These are phyloP conservation scores for Acropternis orthonyx DNA, from an alignment of 2,797 vertebrate species.

Conservation along the genomic window DNA sequence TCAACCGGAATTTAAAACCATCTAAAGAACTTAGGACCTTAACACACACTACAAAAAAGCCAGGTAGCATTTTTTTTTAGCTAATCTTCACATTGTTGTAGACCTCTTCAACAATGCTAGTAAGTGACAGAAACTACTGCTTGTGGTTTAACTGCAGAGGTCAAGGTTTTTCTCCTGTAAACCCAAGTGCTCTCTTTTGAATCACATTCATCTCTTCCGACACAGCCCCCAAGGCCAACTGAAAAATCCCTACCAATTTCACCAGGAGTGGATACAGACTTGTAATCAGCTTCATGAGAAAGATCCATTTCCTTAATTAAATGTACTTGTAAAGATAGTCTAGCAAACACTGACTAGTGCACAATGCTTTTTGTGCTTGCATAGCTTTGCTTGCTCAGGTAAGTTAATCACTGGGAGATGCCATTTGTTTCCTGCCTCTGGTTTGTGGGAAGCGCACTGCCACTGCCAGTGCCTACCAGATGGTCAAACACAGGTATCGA, in stretches of 20 bases:
- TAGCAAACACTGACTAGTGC: not conserved
- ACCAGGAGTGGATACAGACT: not conserved
- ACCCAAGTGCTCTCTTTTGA: not conserved
- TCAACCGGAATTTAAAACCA: not conserved
- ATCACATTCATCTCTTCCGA: not conserved
- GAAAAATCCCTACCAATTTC: not conserved
- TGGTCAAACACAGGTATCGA: not conserved
- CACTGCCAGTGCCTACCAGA: not conserved
- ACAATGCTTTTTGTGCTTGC: not conserved
- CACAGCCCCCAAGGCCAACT: not conserved
- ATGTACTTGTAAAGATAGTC: not conserved
- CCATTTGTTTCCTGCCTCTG: fast-evolving
- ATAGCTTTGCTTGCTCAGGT: not conserved
- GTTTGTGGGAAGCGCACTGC: not conserved
- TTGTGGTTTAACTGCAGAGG: not conserved
- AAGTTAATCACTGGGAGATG: not conserved
- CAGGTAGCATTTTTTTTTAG: not conserved
- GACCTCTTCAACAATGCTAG: not conserved
- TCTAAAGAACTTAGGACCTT: not conserved
- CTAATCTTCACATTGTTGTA: not conserved
- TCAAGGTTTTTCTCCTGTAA: not conserved
- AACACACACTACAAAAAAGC: fast-evolving
- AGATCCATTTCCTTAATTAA: not conserved
- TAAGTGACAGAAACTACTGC: not conserved
- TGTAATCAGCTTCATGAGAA: not conserved